Base-by-base conservation (phyloP, 2,888 invertebrate genomes). In the Pandemis corylana region DNA sequence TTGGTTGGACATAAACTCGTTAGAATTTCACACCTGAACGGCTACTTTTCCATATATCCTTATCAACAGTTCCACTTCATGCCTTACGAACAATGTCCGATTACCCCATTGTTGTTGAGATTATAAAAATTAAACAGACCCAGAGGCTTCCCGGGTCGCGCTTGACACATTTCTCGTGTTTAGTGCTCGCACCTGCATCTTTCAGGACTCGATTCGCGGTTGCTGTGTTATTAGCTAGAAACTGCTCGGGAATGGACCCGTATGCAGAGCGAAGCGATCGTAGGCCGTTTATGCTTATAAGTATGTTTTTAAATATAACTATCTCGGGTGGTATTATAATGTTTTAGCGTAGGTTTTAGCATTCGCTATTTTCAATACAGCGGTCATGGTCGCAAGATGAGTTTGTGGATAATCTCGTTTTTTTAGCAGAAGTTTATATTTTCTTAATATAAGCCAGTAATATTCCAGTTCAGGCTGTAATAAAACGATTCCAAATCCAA, bases 81-180 rank as follows among this genome's bases (percentile, higher is more conserved):
- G 0, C 28, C 6, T 42, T 20, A 63, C 12, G 7, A 13, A 7
- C 20, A 53, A 51, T 63, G 59, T 59, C 41, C 41, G 42, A 36
- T 49, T 41, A 28, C 51, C 49, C 42, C 49, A 59, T 36, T 46
- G 53, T 62, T 49, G 44, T 61, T 53, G 49, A 28, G 36, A 68
- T 68, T 68, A 61, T 36, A 36, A 72, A 68, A 51, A 72, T 9
- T 42, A 63, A 72, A 68, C 61, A 61, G 28, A 28, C 44, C 59
- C 20, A 9, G 28, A 41, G 56, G 46, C 41, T 20, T 53, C n/a
- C 56, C 41, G 44, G 56, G 46, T 65, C 56, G 65, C 49, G 65
- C 68, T 73, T 73, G 49, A 73, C 68, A 41, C 64, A 65, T 59
- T 73, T 65, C 65, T 68, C 64, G 64, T 65, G 51, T 56, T 36